Evolutionary conservation across 2,888 invertebrate genomes (phyloP), one percentile per base, ranked within the genome.

Genomic region (Eilema griseolum): DNA sequence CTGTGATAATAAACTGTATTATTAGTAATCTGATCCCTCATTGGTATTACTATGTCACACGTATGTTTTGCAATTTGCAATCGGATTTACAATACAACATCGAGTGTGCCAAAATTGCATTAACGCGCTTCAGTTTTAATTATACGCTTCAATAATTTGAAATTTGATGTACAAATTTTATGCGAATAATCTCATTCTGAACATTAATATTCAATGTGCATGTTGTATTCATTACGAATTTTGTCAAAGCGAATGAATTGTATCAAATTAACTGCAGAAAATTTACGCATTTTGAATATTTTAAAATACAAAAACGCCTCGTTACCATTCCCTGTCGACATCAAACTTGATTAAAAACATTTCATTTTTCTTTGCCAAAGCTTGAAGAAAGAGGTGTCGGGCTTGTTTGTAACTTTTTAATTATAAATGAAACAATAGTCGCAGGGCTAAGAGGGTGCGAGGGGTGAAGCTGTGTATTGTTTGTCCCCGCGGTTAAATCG

Each of bases 391-490:
- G 60, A 71, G 71, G 69, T 71, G 69, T 23, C 67, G 69, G 69
- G 74, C 67, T 75, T 71, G 68, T 64, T 72, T 67, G 66, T 46
- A 75, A 80, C 74, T 81, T 80, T 81, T 81, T 78, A 81, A 81
- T 81, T 78, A 80, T 65, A 70, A 76, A 65, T 69, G 68, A 69
- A 76, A 81, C 80, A 81, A 80, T 78, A 65, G 76, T 23, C 31
- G 28, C 31, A 56, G 41, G 12, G 24, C 46, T 46, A 8, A 23
- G 7, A 16, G 23, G 24, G 37, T 1, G 52, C 24, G 26, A n/a
- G 56, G 66, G 33, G 59, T n/a, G 33, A 1, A 41, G 31, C 26
- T n/a, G 63, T 62, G 70, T 77, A 80, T 81, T 79, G 75, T 81
- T 73, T 66, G 66, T 62, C 70, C 37, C 67, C 28, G 23, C n/a